Evolutionary conservation across 2,113 vertebrate species (phyloP).

Genomic region (Manacus vitellinus): DNA sequence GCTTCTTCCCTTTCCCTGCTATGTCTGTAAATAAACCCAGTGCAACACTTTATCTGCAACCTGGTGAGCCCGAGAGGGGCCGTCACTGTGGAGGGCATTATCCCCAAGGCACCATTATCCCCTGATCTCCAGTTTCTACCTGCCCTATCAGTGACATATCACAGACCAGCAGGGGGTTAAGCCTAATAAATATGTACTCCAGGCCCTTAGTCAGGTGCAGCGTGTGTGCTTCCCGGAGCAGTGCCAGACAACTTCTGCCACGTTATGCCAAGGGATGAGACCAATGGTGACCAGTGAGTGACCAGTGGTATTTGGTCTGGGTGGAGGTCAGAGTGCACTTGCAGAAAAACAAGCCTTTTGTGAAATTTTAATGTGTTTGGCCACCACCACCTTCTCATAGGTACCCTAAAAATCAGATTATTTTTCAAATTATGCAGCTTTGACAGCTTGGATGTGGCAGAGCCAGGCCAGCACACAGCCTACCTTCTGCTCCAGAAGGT

Average conservation of each 20-base stretch:
- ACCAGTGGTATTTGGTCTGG: background rate
- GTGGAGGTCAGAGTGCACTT: background rate
- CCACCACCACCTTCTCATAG: background rate
- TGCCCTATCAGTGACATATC: background rate
- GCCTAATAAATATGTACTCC: no score
- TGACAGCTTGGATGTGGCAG: background rate
- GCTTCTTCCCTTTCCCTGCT: background rate
- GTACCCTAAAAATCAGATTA: background rate
- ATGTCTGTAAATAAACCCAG: background rate
- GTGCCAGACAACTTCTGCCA: background rate
- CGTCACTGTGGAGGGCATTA: background rate
- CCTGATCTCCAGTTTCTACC: background rate
- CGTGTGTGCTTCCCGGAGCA: background rate
- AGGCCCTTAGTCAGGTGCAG: background rate
- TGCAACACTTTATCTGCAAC: background rate
- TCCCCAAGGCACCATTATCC: background rate
- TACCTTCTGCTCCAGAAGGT: background rate
- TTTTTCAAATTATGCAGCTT: background rate
- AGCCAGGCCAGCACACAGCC: background rate
- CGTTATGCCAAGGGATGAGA: no score
- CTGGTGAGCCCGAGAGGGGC: background rate
- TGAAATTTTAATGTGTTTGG: background rate
- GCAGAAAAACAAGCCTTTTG: background rate
- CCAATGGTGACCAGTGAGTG: background rate
- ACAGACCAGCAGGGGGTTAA: background rate